These are phyloP conservation scores for Apotomis betuletana DNA, from an alignment of 2,888 invertebrate species.

Conservation along the genomic window DNA sequence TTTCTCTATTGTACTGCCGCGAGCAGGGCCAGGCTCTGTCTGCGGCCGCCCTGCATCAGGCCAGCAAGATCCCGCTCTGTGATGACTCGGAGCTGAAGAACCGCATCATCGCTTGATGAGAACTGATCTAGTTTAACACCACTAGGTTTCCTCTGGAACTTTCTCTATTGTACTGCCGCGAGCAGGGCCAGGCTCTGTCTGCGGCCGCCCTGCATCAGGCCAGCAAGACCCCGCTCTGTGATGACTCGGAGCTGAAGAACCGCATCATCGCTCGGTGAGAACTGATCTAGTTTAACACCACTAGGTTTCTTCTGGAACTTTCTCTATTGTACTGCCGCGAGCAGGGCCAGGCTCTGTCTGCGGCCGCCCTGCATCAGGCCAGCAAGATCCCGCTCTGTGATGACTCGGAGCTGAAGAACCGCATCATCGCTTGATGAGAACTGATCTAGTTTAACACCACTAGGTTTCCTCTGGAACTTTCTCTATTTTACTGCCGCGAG, in stretches of 20 bases:
- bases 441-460: neutral
- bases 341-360: slow-evolving; percentile 87
- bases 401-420: slow-evolving; percentile 89
- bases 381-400: slow-evolving; percentile 83
- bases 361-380: slow-evolving; percentile 72
- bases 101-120: slow-evolving; percentile 90
- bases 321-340: slow-evolving; percentile 91
- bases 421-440: slow-evolving; percentile 89
- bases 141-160: slow-evolving; percentile 45
- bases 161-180: slow-evolving; percentile 86
- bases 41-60: slow-evolving; percentile 71
- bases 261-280: slow-evolving; percentile 90
- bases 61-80: slow-evolving; percentile 77
- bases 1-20: slow-evolving; percentile 88
- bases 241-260: slow-evolving; percentile 92
- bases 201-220: slow-evolving; percentile 76
- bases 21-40: slow-evolving; percentile 90
- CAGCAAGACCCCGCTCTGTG: slow-evolving; percentile 79
- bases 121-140: neutral
- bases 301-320: slow-evolving; percentile 45
- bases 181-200: slow-evolving; percentile 85
- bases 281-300: neutral
- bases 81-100: slow-evolving; percentile 90
- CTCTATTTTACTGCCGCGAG: slow-evolving; percentile 91
- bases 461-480: slow-evolving; percentile 45